A percentile compares a stretch with the other conserved stretches of the same genome.
These are phyloP conservation scores for Gymnocheta viridis DNA, from an alignment of 2,888 invertebrate species.

Conservation along the genomic window DNA sequence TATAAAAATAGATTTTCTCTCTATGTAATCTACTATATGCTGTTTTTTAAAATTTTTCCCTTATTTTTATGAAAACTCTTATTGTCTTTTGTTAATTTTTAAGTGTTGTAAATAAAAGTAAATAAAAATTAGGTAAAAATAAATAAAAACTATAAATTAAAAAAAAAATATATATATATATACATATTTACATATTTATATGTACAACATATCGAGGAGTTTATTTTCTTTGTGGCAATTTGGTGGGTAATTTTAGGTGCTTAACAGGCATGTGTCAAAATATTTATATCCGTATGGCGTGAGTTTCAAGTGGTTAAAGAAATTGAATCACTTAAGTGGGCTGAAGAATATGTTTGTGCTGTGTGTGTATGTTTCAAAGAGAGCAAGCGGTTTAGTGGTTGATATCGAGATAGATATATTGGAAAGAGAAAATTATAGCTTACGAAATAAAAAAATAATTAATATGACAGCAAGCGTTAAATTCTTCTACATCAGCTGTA, in stretches of 20 bases:
- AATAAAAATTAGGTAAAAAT: conserved; percentile 62
- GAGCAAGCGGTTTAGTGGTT: no score
- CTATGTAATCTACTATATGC: conserved; percentile 36
- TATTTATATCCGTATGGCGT: conserved; percentile 25
- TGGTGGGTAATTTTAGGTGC: not conserved
- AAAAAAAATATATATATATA: not conserved
- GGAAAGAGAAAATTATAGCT: no score
- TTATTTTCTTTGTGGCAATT: conserved; percentile 5
- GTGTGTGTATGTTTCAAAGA: no score
- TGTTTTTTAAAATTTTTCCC: not conserved
- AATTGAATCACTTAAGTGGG: not conserved
- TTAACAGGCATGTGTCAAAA: conserved; percentile 38
- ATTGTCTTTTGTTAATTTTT: conserved; percentile 56
- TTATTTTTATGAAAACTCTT: conserved; percentile 46
- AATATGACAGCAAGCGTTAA: no score
- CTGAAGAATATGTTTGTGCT: not conserved
- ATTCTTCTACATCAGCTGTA: no score
- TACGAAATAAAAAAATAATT: no score
- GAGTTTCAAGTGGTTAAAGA: conserved; percentile 9
- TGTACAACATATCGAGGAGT: no score
- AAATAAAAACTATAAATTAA: conserved; percentile 7
- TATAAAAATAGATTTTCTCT: conserved; percentile 26
- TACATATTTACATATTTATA: no score
- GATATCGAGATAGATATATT: no score
- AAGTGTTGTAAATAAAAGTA: conserved; percentile 69